Percentiles rank a stretch among this genome's conserved stretches.
Evolutionary conservation across 2,888 invertebrate genomes (phyloP).

Genomic region (Diabrotica balteata): DNA sequence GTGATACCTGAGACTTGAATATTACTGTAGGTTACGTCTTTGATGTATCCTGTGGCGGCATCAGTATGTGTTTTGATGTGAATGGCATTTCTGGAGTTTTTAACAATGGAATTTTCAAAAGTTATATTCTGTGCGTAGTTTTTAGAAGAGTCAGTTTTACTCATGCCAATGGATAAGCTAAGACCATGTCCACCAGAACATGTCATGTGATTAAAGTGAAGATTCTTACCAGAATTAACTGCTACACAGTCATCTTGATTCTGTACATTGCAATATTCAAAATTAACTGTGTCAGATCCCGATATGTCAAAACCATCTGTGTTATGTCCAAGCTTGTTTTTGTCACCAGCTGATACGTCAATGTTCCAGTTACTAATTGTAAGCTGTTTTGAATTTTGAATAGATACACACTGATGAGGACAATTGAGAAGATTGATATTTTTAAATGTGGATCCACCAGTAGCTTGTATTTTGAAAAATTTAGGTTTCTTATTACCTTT

Average conservation of each 20-base stretch:
- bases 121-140: slow-evolving; percentile 32
- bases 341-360: slow-evolving; percentile 39
- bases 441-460: slow-evolving; percentile 33
- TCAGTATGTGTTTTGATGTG: slow-evolving; percentile 40
- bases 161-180: slow-evolving; percentile 36
- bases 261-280: slow-evolving; percentile 30
- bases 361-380: slow-evolving; percentile 34
- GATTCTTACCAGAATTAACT: slow-evolving; percentile 35
- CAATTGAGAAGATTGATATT: slow-evolving; percentile 38
- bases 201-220: slow-evolving; percentile 28
- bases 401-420: slow-evolving; percentile 35
- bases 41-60: slow-evolving; percentile 30
- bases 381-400: slow-evolving; percentile 35
- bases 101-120: slow-evolving; percentile 25
- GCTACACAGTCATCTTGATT: slow-evolving; percentile 42
- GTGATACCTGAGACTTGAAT: slow-evolving; percentile 32
- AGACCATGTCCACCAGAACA: slow-evolving; percentile 40
- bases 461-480: slow-evolving; percentile 39
- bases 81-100: slow-evolving; percentile 36
- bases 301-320: slow-evolving; percentile 41
- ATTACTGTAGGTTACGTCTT: slow-evolving; percentile 34
- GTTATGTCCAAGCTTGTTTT: slow-evolving; percentile 35
- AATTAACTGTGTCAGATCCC: slow-evolving; percentile 20
- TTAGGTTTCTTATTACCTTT: slow-evolving; percentile 37
- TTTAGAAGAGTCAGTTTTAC: slow-evolving; percentile 24